Evolutionary conservation across 2,888 invertebrate genomes (phyloP), one percentile per base, ranked within the genome.

Genomic region (Zootermopsis nevadensis): DNA sequence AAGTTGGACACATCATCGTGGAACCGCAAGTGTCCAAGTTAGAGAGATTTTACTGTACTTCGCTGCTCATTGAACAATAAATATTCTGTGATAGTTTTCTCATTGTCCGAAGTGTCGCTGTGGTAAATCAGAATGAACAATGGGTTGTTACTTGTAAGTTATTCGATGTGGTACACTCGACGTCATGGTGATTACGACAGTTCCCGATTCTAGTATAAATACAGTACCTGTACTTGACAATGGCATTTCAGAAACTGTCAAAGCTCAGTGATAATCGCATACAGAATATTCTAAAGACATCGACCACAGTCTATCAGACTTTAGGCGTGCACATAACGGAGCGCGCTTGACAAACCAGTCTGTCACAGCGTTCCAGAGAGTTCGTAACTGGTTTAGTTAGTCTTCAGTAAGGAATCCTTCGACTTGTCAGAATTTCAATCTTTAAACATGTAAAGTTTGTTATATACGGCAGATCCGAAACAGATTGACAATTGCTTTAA

Each of bases 201-300:
- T 27, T 27, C 12, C 60, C n/a, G 60, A n/a, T 60, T 60, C 7
- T 60, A 15, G n/a, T n/a, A n/a, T n/a, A n/a, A n/a, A n/a, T n/a
- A n/a, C n/a, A n/a, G 27, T 8, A 12, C 60, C 15, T 53, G 8
- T 22, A 2, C 15, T 53, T 24, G 53, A 53, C 53, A 53, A 4
- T 15, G 60, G n/a, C n/a, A 15, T 60, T 60, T 60, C 60, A n/a
- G 60, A 27, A 60, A 60, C 60, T 60, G 60, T 60, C 60, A 60
- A 60, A 60, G 8, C 27, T 7, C 27, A 60, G 60, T 27, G 27
- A 60, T 27, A 60, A 60, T n/a, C n/a, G 10, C 60, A 60, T n/a
- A 27, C 60, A 60, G 12, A 60, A 60, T 8, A 6, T 60, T 60
- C n/a, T n/a, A 27, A n/a, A n/a, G 60, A 60, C 15, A 60, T 1